Base-by-base conservation (phyloP, 64 coral and sea anemone genomes). In the Anthopleura sola region DNA sequence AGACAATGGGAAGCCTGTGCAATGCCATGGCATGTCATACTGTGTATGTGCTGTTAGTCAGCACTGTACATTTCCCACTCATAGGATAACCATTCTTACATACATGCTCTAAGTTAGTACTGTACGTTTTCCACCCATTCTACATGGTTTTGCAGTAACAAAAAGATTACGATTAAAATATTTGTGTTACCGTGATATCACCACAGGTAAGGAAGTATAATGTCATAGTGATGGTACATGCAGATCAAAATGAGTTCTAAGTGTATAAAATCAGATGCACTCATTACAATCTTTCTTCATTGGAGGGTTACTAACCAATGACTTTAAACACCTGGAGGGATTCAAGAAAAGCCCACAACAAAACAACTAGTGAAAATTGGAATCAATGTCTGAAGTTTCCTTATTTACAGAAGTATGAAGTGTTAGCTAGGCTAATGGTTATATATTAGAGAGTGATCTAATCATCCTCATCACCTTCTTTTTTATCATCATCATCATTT, bases 381-480 rank as follows among this genome's bases (percentile, higher is more conserved):
- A 62, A 71, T 36, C 9, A 32, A 71, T 34, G 29, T 53, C 16
- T 53, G 50, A 53, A 53, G 1, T 53, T 53, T 15, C 7, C 0
- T 1, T 53, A 53, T 53, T 53, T 71, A 71, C 66, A 71, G 28
- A 71, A 34, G 66, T 71, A 34, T 71, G 11, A 71, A 71, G 66
- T 26, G 21, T 62, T 32, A 31, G 29, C 26, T 15, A 71, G 28
- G 10, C 26, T 71, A 32, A 32, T 29, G 29, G 66, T 71, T 1
- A 36, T 71, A 15, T 17, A 15, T 13, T 88, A 80, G 4, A 16
- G 66, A 86, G 37, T 89, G 82, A 46, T 88, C 86, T 86, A 90
- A 55, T 92, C 90, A 3, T 95, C 93, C 0, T 88, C 95, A 54
- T 98, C 91, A 24, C 33, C 71, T 16, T 85, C 83, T 0, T 83